phyloP scores from a whole-genome alignment of 2,797 vertebrate genomes.

The Halcyon smyrnensis region DNA sequence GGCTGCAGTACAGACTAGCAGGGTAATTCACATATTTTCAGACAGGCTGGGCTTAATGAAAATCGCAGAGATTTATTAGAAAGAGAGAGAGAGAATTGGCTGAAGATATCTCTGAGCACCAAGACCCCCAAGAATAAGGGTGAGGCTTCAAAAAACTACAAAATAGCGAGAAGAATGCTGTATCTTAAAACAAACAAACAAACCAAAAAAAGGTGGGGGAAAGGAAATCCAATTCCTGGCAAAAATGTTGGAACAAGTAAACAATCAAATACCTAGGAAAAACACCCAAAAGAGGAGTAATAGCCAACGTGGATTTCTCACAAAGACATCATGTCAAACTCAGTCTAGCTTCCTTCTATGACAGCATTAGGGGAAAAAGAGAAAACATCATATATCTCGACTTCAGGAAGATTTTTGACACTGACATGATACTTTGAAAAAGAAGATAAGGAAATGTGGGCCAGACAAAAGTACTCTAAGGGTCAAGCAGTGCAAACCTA shows the following conservation, averaged over 20 bases:
- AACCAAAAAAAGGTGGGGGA: neutral
- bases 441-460: neutral
- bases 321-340: neutral
- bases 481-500: neutral
- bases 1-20: neutral
- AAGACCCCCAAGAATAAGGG: neutral
- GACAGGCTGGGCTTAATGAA: neutral
- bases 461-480: neutral
- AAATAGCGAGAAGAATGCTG: neutral
- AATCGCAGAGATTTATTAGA: neutral
- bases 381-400: neutral
- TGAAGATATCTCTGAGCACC: neutral
- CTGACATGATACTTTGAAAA: neutral
- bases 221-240: neutral
- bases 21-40: conserved; percentile 26
- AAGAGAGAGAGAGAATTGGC: neutral
- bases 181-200: neutral
- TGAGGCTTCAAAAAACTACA: neutral
- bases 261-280: neutral
- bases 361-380: neutral
- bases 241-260: conserved; percentile 8
- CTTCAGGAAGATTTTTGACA: conserved; percentile 20
- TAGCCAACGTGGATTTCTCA: neutral
- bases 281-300: neutral
- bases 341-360: neutral